Percentiles rank a stretch among this genome's conserved stretches.
These are phyloP conservation scores for Epizoanthus stellaris DNA, from an alignment of 92 coral and sea anemone genomes.

Conservation along the genomic window DNA sequence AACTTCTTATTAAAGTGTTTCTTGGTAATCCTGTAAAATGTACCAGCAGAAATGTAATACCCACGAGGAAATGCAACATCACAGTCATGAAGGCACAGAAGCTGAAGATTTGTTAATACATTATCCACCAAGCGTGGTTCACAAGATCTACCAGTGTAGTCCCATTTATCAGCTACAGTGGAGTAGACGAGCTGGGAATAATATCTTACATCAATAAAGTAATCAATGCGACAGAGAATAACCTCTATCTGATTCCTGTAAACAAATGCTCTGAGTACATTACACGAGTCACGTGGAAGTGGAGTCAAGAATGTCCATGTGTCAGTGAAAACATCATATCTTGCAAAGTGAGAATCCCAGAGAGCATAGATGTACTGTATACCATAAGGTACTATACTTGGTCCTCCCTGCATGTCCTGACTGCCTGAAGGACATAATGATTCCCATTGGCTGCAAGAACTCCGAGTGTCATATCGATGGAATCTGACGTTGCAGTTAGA, in stretches of 20 bases:
- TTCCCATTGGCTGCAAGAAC: not conserved
- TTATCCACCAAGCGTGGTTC: no score
- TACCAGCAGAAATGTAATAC: not conserved
- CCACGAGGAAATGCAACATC: no score
- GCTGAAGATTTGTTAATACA: no score
- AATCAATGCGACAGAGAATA: no score
- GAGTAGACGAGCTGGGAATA: no score
- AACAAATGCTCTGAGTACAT: no score
- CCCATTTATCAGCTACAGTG: no score
- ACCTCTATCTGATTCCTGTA: not conserved
- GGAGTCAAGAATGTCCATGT: not conserved
- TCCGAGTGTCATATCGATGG: not conserved
- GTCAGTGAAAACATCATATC: not conserved
- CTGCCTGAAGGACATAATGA: not conserved
- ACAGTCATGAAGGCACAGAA: no score
- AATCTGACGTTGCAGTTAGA: not conserved
- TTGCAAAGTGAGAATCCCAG: not conserved
- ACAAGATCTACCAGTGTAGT: no score
- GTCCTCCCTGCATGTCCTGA: no score
- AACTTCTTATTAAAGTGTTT: no score
- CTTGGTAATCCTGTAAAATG: not conserved
- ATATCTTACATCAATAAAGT: no score
- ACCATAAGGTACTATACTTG: not conserved
- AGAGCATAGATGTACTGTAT: not conserved
- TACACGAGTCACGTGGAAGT: not conserved